phyloP scores from a whole-genome alignment of 1,140 invertebrate species.

The Drosophila tsacasi region DNA sequence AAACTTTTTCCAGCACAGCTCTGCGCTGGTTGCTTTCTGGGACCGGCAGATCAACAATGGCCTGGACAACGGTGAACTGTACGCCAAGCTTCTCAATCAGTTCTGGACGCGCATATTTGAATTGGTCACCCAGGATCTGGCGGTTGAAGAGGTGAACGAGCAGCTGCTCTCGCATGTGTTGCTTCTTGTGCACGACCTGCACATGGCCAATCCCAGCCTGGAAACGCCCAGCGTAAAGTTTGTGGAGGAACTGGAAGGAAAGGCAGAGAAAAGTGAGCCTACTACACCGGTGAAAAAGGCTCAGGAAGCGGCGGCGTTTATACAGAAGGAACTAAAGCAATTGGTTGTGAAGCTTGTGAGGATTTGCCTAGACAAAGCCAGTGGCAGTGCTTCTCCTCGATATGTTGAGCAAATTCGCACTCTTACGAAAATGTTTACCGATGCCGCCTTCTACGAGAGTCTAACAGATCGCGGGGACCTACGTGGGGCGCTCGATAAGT shows the following conservation, averaged over 20 bases:
- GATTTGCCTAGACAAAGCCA: slow-evolving; percentile 84
- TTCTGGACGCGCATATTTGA: slow-evolving; percentile 87
- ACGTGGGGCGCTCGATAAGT: slow-evolving; percentile 85
- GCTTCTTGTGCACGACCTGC: slow-evolving; percentile 67
- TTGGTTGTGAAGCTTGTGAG: slow-evolving; percentile 86
- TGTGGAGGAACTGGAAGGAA: slow-evolving; percentile 8
- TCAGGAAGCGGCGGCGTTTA: slow-evolving; percentile 57
- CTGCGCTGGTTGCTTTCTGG: slow-evolving; percentile 87
- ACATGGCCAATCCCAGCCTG: slow-evolving; percentile 70
- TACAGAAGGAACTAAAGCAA: slow-evolving; percentile 85
- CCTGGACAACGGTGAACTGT: slow-evolving; percentile 74
- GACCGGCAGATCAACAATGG: slow-evolving; percentile 84
- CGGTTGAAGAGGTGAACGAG: slow-evolving; percentile 52
- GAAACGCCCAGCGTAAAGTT: slow-evolving; percentile 75
- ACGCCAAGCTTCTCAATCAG: slow-evolving; percentile 85
- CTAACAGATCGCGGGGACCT: slow-evolving; percentile 74
- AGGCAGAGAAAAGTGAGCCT: slow-evolving; percentile 22
- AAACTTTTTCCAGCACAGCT: slow-evolving; percentile 86
- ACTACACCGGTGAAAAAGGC: slow-evolving; percentile 58
- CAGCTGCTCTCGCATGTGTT: slow-evolving; percentile 62
- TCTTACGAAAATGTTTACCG: slow-evolving; percentile 70
- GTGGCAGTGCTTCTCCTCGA: slow-evolving; percentile 32
- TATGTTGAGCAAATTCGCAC: slow-evolving; percentile 65
- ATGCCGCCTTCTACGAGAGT: slow-evolving; percentile 63
- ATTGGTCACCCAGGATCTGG: slow-evolving; percentile 83